Base-by-base conservation (phyloP, 2,113 vertebrate species). In the Ahaetulla prasina region DNA sequence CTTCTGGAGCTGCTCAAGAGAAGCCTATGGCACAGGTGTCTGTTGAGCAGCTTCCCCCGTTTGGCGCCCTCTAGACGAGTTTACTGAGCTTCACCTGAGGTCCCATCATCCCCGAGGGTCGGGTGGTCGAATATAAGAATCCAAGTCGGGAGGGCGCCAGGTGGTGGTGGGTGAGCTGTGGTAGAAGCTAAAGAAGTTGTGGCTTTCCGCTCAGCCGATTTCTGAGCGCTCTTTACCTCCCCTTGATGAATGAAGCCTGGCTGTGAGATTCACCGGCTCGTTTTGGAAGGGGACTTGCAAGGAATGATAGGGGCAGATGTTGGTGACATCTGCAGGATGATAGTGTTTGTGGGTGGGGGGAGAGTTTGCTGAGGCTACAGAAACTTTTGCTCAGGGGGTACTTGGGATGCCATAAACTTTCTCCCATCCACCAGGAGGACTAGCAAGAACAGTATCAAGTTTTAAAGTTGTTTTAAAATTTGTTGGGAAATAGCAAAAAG, bases 391-490 rank as follows among this genome's bases (percentile, higher is more conserved):
- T 90, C 12, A 30, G 5, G 22, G 20, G 47, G 30, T 1, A 74
- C 45, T 49, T 47, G 63, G 10, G 30, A n/a, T 63, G 74, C 74
- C 74, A 80, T 43, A 80, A 43, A 43, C 35, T 80, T 43, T 80
- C 2, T 39, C 74, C 35, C 74, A 22, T 2, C 74, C 35, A 20
- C 74, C 68, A 27, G 30, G 8, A 8, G 23, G 12, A 16, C 7
- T 9, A 53, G 89, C 43, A 7, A 0, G 52, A 93, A 94, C 87
- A 35, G 80, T 20, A 3, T 85, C 2, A 16, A 91, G 57, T 0
- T 54, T 68, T 4, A 50, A 45, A 0, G 0, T 68, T 30, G 68
- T n/a, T n/a, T n/a, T n/a, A n/a, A n/a, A n/a, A n/a, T n/a, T n/a
- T n/a, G n/a, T n/a, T n/a, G 45, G 45, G 25, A 86, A 60, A 25